Conservation (phyloP, 2,797 vertebrate species). For the Momotus momota region DNA sequence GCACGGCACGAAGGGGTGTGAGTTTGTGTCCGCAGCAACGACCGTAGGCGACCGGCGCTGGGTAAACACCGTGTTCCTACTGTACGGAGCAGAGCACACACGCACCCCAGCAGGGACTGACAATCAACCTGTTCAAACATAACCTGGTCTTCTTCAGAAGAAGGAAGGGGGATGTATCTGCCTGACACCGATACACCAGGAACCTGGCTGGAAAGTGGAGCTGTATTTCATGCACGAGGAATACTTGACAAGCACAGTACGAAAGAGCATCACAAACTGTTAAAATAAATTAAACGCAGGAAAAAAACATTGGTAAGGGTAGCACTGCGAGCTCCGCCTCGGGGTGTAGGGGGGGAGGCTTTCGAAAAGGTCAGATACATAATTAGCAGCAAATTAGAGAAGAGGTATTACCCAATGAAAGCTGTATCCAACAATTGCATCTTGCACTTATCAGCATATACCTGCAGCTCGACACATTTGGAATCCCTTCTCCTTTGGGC, state of each 20-base stretch:
- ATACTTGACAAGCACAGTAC: not conserved
- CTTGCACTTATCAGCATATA: not conserved
- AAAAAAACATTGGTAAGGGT: not conserved
- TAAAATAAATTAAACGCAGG: slow-evolving; percentile 37
- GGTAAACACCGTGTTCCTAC: not conserved
- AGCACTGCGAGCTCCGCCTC: not conserved
- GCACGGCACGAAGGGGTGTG: not conserved
- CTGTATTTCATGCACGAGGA: not conserved
- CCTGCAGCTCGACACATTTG: not conserved
- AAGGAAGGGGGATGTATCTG: not conserved
- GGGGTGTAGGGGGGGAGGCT: not conserved
- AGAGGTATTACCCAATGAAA: slow-evolving; percentile 17
- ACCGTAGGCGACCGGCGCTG: not conserved
- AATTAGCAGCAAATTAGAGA: slow-evolving; percentile 56
- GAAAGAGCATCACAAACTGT: not conserved
- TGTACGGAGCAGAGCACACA: slow-evolving; percentile 9
- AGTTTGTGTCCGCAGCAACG: not conserved
- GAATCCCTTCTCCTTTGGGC: not conserved
- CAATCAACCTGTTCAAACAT: not conserved
- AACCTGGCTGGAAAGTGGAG: not conserved
- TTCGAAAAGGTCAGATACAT: slow-evolving; percentile 14
- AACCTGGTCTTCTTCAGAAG: not conserved
- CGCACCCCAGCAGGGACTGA: not conserved
- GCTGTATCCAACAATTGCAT: not conserved
- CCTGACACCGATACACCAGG: not conserved